Evolutionary conservation across 2,888 invertebrate species (phyloP), one percentile per base, ranked within the genome.

Genomic region (Tuta absoluta): DNA sequence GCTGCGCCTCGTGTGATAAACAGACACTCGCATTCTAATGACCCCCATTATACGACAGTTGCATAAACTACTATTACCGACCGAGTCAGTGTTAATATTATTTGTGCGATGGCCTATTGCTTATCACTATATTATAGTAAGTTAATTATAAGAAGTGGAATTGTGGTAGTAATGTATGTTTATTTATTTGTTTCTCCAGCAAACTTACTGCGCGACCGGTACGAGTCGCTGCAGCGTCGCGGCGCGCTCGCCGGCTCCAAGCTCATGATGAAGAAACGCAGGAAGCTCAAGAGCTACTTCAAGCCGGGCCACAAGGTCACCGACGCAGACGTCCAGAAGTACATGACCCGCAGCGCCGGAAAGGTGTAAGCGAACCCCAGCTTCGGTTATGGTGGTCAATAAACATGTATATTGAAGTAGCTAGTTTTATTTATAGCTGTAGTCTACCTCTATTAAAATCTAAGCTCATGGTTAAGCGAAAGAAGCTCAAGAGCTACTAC

Each of bases 151-250:
- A n/a, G n/a, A n/a, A 4, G 45, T 33, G 33, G 5, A 3, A 33
- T 33, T 33, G 38, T 38, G 1, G 5, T 14, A 14, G 14, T 41
- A 41, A n/a, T 45, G 4, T 7, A 33, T 33, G 1, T 33, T 3
- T 10, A 17, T 17, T 17, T 45, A 45, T 17, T 45, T 17, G 4
- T n/a, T 41, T n/a, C 17, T 45, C 45, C 92, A 87, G 94, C 96
- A 7, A 95, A 94, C 83, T 86, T 98, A n/a, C 90, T 98, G 7
- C 93, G 93, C 17, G 98, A 98, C 70, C 93, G 98, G 23, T 98
- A 95, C 81, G 95, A 96, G 76, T 97, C 97, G 66, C 88, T 98
- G 69, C 98, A 98, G 82, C 96, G 95, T 64, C 94, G 98, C 71
- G 98, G 98, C 73, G 95, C 98, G n/a, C 89, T 99, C 57, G 96